Evolutionary conservation across 53 echinoderm and acorn worm species (phyloP).

Genomic region (Mesocentrotus franciscanus): DNA sequence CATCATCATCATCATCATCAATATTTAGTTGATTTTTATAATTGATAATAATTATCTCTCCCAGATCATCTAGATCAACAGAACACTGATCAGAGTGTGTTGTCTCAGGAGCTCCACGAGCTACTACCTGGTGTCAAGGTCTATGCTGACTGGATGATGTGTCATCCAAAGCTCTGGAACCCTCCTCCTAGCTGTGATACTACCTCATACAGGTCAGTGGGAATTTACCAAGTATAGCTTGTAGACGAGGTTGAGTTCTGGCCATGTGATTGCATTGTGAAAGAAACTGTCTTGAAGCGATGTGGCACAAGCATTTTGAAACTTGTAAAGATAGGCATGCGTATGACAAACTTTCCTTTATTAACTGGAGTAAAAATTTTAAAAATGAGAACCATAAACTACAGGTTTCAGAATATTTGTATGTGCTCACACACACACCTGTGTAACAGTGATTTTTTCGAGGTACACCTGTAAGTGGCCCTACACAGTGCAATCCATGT

Average conservation of each 20-base stretch:
- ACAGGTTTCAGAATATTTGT: too few relatives aligned
- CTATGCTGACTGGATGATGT: constrained; percentile 99
- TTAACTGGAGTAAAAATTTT: neutral
- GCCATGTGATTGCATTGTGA: too few relatives aligned
- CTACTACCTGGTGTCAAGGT: constrained; percentile 95
- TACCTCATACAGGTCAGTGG: constrained; percentile 76
- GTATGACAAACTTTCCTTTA: neutral
- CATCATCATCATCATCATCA: neutral
- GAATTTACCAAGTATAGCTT: neutral
- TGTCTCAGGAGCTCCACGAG: constrained; percentile 91
- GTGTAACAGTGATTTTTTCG: too few relatives aligned
- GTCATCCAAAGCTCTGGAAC: constrained; percentile 88
- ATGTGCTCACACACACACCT: too few relatives aligned
- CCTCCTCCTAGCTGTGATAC: constrained; percentile 82
- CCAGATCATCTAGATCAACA: constrained; percentile 74
- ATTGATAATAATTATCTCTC: neutral
- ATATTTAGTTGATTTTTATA: neutral
- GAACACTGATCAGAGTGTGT: constrained; percentile 64
- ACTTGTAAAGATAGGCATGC: neutral
- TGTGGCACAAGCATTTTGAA: neutral
- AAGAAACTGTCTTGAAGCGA: neutral
- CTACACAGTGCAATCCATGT: too few relatives aligned
- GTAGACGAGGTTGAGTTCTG: too few relatives aligned
- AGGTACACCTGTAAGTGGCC: too few relatives aligned
- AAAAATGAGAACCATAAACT: too few relatives aligned